Evolutionary conservation across 1,140 invertebrate species (phyloP), one percentile per base, ranked within the genome.

Genomic region (Frieseomelitta varia): DNA sequence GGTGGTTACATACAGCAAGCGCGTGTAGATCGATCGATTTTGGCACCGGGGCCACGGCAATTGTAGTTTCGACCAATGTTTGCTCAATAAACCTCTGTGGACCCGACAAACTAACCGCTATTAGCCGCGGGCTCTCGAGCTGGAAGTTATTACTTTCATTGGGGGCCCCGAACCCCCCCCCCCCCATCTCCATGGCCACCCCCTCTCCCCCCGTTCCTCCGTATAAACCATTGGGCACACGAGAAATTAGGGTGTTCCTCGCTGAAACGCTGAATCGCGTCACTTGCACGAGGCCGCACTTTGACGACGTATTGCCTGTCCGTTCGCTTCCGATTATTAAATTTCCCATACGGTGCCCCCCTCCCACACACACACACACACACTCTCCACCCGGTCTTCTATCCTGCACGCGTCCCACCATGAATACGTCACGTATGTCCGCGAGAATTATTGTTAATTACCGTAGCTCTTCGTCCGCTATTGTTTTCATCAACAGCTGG

Each of bases 71-170:
- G 80, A 78, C 63, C 65, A 76, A 87, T 90, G 88, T 90, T 89
- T 87, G 82, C 82, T 89, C 85, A 76, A 90, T 90, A 90, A 89
- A 89, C 85, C 79, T 73, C 71, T 53, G 69, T 58, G 63, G 78
- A 86, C 72, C 73, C 78, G 56, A 79, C 78, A 85, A 84, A 84
- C 81, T 85, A 81, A 69, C 78, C 79, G 65, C 58, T 79, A 86
- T 88, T 86, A 88, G 81, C 65, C 79, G 55, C 75, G 79, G 53
- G 85, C 75, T 75, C 74, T 79, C 63, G 71, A 85, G 58, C 78
- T 87, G 79, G 55, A 86, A 82, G 61, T 90, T 89, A 90, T 89
- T 90, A 90, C 89, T 90, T 67, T 67, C 56, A 79, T 82, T 34
- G 82, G 71, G 79, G 67, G 77, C 68, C 55, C 56, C 30, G 55